Evolutionary conservation across 2,888 invertebrate species (phyloP).

Genomic region (Hermaeophaga mercurialis): DNA sequence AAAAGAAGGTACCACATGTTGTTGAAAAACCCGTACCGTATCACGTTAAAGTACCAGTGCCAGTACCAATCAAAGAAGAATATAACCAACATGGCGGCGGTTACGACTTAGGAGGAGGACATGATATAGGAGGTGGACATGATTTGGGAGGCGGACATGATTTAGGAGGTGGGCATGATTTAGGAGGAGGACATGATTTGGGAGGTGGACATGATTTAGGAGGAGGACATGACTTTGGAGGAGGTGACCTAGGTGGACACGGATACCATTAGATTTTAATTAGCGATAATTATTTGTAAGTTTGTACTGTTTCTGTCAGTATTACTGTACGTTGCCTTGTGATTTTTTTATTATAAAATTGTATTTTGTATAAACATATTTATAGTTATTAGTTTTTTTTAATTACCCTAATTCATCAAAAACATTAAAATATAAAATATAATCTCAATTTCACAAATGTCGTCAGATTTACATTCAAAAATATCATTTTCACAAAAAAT

Average conservation of each 20-base stretch:
- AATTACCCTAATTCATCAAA: not conserved
- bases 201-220: constrained; percentile 39
- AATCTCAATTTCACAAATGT: too few species aligned
- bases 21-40: constrained; percentile 69
- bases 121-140: constrained; percentile 39
- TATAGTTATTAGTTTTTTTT: not conserved
- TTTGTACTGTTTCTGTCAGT: constrained; percentile 46
- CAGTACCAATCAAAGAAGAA: constrained; percentile 60
- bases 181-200: constrained; percentile 39
- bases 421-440: not conserved
- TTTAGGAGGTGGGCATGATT: constrained; percentile 37
- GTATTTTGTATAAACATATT: constrained; percentile 38
- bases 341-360: constrained; percentile 44
- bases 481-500: too few species aligned
- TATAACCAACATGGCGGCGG: constrained; percentile 39
- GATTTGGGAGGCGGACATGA: constrained; percentile 40
- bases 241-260: constrained; percentile 22
- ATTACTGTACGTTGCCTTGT: constrained; percentile 47
- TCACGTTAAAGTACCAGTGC: constrained; percentile 72
- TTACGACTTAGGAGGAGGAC: constrained; percentile 38
- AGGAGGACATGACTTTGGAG: constrained; percentile 35
- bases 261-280: constrained; percentile 37
- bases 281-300: constrained; percentile 30
- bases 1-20: constrained; percentile 53
- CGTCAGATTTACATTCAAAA: too few species aligned